Conservation (phyloP, 2,797 vertebrate genomes). For the Poeciliopsis paucimaculata region DNA sequence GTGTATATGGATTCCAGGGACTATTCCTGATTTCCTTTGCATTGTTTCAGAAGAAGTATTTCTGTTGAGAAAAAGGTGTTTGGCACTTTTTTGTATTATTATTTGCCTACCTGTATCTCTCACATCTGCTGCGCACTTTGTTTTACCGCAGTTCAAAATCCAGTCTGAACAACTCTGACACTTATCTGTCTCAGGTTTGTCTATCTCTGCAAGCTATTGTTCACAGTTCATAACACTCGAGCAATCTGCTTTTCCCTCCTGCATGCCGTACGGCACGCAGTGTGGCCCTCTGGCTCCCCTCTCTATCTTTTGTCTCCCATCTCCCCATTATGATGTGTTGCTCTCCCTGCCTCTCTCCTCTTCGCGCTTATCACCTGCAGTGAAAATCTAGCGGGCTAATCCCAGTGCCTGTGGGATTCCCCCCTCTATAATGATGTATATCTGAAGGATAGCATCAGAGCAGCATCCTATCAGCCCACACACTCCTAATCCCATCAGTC, state of each 20-base stretch:
- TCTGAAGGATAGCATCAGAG: constrained; percentile 77
- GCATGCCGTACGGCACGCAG: constrained; percentile 49
- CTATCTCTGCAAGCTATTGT: constrained; percentile 67
- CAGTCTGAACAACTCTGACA: constrained; percentile 28
- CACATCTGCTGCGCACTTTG: constrained; percentile 23
- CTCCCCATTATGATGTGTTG: constrained; percentile 73
- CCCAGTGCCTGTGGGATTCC: constrained; percentile 72
- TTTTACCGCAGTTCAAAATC: constrained; percentile 40
- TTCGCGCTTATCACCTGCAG: constrained; percentile 75
- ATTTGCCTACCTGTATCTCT: constrained; percentile 4
- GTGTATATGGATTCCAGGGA: background rate
- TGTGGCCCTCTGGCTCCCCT: constrained; percentile 53
- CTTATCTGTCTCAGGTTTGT: constrained; percentile 60
- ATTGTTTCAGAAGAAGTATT: background rate
- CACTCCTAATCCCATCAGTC: constrained; percentile 78
- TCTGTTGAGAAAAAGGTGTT: background rate
- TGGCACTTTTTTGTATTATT: background rate
- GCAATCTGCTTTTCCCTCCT: constrained; percentile 33
- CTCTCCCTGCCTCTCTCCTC: constrained; percentile 57
- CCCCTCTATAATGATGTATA: constrained; percentile 75
- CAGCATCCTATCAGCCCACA: constrained; percentile 73
- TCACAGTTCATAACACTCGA: constrained; percentile 58
- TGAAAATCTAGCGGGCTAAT: constrained; percentile 76
- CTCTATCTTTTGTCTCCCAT: constrained; percentile 67
- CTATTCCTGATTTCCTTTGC: background rate